A percentile compares a stretch with the other conserved stretches of the same genome.
Evolutionary conservation across 2,113 vertebrate species (phyloP).

Genomic region (Upupa epops): DNA sequence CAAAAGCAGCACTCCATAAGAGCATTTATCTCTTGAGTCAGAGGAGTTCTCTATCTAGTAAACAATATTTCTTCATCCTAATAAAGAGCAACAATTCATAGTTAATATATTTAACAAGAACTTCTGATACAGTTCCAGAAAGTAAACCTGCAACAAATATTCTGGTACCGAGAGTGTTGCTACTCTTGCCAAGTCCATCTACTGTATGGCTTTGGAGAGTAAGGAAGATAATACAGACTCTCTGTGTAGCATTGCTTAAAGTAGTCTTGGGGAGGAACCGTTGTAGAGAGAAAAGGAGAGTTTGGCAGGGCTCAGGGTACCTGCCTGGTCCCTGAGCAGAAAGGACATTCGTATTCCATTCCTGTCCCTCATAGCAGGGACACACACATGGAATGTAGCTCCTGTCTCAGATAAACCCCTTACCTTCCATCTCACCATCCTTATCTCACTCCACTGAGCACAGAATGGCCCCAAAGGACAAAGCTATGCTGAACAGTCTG

Average conservation of each 20-base stretch:
- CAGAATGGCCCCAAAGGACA: neutral
- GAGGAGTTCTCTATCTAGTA: constrained; percentile 12
- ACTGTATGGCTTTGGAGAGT: neutral
- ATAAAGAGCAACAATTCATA: constrained; percentile 32
- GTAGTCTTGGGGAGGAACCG: neutral
- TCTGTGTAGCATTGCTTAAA: neutral
- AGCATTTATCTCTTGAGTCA: constrained; percentile 32
- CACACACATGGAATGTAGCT: neutral
- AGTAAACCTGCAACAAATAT: constrained; percentile 52
- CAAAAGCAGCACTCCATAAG: constrained; percentile 18
- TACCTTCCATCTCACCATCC: neutral
- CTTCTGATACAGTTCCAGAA: constrained; percentile 30
- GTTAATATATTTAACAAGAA: constrained; percentile 2
- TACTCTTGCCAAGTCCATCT: constrained; percentile 4
- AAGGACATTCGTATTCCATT: neutral
- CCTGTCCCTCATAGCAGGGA: neutral
- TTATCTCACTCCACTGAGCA: neutral
- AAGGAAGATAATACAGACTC: neutral
- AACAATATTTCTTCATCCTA: constrained; percentile 16
- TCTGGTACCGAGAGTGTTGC: neutral
- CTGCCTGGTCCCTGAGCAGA: neutral
- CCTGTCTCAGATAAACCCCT: neutral
- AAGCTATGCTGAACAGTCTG: accelerated
- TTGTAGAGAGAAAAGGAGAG: neutral
- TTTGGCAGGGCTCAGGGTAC: neutral